phyloP scores from a whole-genome alignment of 2,113 vertebrate species.

The Pungitius pungitius region DNA sequence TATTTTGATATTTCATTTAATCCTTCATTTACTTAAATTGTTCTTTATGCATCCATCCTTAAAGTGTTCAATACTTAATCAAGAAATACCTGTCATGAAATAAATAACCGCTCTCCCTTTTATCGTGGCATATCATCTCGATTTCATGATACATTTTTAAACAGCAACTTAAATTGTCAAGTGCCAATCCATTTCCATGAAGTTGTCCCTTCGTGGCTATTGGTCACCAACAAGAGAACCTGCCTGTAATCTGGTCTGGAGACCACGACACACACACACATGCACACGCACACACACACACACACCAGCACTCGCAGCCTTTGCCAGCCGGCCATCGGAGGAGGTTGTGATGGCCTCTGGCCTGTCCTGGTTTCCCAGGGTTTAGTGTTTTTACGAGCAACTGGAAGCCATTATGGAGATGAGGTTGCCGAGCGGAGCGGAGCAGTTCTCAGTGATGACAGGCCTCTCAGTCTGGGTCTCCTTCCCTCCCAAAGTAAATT shows the following conservation, averaged over 20 bases:
- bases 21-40: background rate
- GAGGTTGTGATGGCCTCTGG: slow-evolving; percentile 59
- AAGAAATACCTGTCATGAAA: background rate
- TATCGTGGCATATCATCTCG: background rate
- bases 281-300: slow-evolving; percentile 1
- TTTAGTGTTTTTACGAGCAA: slow-evolving; percentile 77
- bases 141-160: background rate
- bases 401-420: slow-evolving; percentile 84
- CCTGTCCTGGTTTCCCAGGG: slow-evolving; percentile 74
- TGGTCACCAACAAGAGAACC: background rate
- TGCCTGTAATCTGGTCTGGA: background rate
- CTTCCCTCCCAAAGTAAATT: slow-evolving; percentile 72
- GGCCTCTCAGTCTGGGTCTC: slow-evolving; percentile 73
- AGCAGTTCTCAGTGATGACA: slow-evolving; percentile 79
- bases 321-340: slow-evolving; percentile 40
- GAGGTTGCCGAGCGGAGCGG: slow-evolving; percentile 72
- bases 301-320: background rate
- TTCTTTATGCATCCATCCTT: background rate
- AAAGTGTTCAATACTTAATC: too few species aligned
- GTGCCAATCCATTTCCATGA: background rate
- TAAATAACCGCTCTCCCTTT: background rate
- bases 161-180: too few species aligned
- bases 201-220: background rate
- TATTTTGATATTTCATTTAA: background rate
- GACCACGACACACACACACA: background rate